Base-by-base conservation (phyloP, 2,113 vertebrate species). In the Procavia capensis region DNA sequence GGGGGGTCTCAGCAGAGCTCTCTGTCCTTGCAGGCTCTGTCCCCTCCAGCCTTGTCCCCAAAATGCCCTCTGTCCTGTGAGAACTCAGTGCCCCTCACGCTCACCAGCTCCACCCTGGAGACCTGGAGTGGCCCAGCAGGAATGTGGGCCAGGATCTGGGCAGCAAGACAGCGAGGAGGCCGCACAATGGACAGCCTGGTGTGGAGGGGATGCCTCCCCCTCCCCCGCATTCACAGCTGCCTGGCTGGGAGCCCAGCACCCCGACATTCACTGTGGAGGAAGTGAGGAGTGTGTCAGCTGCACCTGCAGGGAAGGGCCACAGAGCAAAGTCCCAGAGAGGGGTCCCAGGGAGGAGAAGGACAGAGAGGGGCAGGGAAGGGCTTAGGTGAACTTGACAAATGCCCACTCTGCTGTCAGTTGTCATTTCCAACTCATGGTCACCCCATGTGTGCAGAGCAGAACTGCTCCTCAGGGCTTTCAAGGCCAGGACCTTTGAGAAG, bases 131-230 rank as follows among this genome's bases (percentile, higher is more conserved):
- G 43, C 85, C 7, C 82, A 0, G 25, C 75, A 97, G 94, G 97
- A 98, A 98, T 98, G 97, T 94, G 92, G 61, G 92, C 96, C 97
- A 97, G 94, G 84, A 93, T 83, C 95, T 6, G 47, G 94, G 85
- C 94, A n/a, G 92, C 84, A 39, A 86, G 91, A 94, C 86, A 47
- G 95, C 64, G 34, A 75, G 76, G 86, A 81, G 79, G 74, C 50
- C 5, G 5, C 91, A 94, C 95, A 95, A 91, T 63, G 78, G 75
- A 61, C 36, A 78, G 86, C 84, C 80, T 2, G 87, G 14, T 72
- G 1, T 0, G 50, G 84, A 72, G 34, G 63, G 70, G 80, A 79
- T 20, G 66, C 50, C 31, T 3, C 0, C 45, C 63, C 92, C 85
- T 76, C 89, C 39, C 6, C 0, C 17, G 88, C 0, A 0, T 47